Percentiles rank a stretch among this genome's conserved stretches.
Conservation (phyloP, 1,140 invertebrate species). For the Drosophila tsacasi region DNA sequence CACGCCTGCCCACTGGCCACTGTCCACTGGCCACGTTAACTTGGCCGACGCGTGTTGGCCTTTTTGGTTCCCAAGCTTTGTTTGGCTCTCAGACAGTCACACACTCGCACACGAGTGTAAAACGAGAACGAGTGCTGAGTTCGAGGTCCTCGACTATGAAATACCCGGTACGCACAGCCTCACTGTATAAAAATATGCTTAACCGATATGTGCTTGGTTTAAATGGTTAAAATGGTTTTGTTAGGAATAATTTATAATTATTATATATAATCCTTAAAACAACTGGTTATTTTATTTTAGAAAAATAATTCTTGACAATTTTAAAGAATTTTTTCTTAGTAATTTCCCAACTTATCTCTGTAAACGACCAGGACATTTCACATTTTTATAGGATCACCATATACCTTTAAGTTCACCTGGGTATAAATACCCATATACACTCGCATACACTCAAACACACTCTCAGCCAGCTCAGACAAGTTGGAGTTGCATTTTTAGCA, state of each 20-base stretch:
- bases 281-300: not conserved
- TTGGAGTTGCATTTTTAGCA: conserved; percentile 82
- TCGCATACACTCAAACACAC: conserved; percentile 13
- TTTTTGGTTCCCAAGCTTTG: conserved; percentile 80
- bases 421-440: conserved; percentile 16
- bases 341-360: fast-evolving
- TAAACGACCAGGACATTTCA: not conserved
- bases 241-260: not conserved
- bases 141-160: conserved; percentile 1
- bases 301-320: not conserved
- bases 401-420: conserved; percentile 1
- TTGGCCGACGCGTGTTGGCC: conserved; percentile 70
- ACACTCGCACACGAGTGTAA: conserved; percentile 6
- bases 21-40: conserved; percentile 36
- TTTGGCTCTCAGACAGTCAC: conserved; percentile 46
- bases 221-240: not conserved
- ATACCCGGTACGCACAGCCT: not conserved
- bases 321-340: not conserved
- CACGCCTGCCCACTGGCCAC: conserved; percentile 64
- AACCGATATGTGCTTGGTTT: not conserved
- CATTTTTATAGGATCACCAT: not conserved
- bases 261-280: not conserved
- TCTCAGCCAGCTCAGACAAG: conserved; percentile 45
- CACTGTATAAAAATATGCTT: too few relatives aligned
- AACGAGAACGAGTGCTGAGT: not conserved